phyloP scores from a whole-genome alignment of 2,888 invertebrate genomes.

The Megaustenia siamemsis region DNA sequence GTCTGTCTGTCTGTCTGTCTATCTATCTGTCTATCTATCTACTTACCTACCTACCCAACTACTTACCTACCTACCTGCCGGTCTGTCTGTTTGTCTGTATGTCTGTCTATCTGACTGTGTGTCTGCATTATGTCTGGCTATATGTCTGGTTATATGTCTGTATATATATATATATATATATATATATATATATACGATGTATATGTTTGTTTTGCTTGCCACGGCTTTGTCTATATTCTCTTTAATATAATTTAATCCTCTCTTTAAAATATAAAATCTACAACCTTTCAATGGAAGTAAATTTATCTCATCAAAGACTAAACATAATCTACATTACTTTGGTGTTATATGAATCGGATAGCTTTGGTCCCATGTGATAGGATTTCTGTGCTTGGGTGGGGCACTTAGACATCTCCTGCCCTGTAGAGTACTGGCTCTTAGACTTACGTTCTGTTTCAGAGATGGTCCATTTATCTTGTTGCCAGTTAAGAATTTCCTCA shows the following conservation, averaged over 20 bases:
- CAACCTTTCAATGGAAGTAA: too few relatives aligned
- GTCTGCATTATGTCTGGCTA: not conserved
- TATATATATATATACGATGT: too few relatives aligned
- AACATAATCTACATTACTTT: slow-evolving; percentile 10
- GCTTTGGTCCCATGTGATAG: slow-evolving; percentile 73
- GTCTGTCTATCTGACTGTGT: not conserved
- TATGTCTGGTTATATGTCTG: too few relatives aligned
- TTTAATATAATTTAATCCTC: too few relatives aligned
- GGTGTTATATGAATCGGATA: slow-evolving; percentile 22
- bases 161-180: too few relatives aligned
- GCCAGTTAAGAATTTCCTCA: slow-evolving; percentile 67
- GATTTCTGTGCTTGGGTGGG: slow-evolving; percentile 74
- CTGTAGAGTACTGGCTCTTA: slow-evolving; percentile 52
- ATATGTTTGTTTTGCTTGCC: too few relatives aligned
- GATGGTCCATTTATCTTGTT: slow-evolving; percentile 5
- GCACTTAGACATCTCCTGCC: slow-evolving; percentile 74
- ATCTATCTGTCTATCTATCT: not conserved
- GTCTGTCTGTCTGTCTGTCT: not conserved
- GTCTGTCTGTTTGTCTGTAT: not conserved
- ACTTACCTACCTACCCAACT: not conserved
- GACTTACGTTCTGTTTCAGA: not conserved
- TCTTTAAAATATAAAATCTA: too few relatives aligned
- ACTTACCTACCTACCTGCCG: not conserved
- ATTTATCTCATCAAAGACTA: too few relatives aligned
- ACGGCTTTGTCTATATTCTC: too few relatives aligned